A percentile compares a stretch with the other conserved stretches of the same genome.
Conservation (phyloP, 37 sponge, comb jelly and placozoan genomes). For the Ephydatia muelleri region DNA sequence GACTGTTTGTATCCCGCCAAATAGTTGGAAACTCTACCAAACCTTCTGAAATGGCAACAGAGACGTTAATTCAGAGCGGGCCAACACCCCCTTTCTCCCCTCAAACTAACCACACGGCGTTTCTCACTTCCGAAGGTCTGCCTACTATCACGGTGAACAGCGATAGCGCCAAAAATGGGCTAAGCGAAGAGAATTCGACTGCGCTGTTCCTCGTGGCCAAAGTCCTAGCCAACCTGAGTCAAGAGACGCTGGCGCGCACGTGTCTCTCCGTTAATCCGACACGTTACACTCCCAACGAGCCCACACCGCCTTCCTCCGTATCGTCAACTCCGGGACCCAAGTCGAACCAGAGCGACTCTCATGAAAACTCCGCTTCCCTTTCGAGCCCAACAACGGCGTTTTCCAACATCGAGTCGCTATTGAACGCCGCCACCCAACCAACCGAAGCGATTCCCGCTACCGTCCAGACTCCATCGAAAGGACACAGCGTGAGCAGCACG, state of each 20-base stretch:
- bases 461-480: not conserved
- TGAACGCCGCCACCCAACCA: constrained; percentile 67
- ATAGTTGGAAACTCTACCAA: not conserved
- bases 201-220: constrained; percentile 85
- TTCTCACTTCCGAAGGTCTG: constrained; percentile 50
- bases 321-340: constrained; percentile 41
- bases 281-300: constrained; percentile 59
- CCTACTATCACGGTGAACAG: constrained; percentile 42
- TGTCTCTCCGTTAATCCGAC: constrained; percentile 70
- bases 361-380: too few relatives aligned
- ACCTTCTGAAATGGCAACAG: constrained; percentile 54
- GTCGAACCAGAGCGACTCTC: too few relatives aligned
- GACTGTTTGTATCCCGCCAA: not conserved
- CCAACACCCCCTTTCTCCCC: constrained; percentile 84
- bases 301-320: constrained; percentile 58
- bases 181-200: constrained; percentile 39
- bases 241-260: constrained; percentile 75
- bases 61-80: constrained; percentile 57
- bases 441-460: not conserved
- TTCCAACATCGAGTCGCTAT: constrained; percentile 75
- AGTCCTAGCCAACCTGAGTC: constrained; percentile 80
- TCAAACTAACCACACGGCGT: constrained; percentile 64
- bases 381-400: too few relatives aligned
- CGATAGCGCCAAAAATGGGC: not conserved
- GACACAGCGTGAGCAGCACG: not conserved